These are phyloP conservation scores for Kobus ellipsiprymnus DNA, from an alignment of 2,113 vertebrate species.

Conservation along the genomic window DNA sequence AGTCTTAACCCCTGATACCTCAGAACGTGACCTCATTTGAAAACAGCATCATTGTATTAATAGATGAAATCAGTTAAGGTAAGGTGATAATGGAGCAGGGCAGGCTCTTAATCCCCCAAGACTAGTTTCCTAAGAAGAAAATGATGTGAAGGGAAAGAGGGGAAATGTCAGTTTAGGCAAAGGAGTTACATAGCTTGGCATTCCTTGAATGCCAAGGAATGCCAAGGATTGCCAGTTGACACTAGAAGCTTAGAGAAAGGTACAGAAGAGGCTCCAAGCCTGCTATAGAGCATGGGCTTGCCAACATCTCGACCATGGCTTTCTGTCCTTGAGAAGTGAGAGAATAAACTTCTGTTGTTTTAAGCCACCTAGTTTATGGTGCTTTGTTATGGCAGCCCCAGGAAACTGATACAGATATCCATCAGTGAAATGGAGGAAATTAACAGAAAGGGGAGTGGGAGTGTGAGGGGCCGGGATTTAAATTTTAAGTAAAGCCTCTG, in stretches of 20 bases:
- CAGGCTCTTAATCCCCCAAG: neutral
- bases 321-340: neutral
- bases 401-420: neutral
- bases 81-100: neutral
- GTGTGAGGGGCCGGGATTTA: neutral
- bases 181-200: neutral
- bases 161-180: neutral
- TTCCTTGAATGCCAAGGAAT: neutral
- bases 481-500: neutral
- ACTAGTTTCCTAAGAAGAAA: neutral
- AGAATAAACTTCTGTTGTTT: neutral
- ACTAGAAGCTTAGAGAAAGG: neutral
- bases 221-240: neutral
- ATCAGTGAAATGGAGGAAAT: neutral
- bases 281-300: neutral
- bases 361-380: neutral
- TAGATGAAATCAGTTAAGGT: neutral
- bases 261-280: neutral
- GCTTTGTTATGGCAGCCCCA: neutral
- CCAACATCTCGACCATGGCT: neutral
- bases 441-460: neutral
- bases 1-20: neutral
- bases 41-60: neutral
- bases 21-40: neutral
- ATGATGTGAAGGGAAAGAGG: neutral